Base-by-base conservation (phyloP, 2,113 vertebrate species). In the Psephotus haematonotus region DNA sequence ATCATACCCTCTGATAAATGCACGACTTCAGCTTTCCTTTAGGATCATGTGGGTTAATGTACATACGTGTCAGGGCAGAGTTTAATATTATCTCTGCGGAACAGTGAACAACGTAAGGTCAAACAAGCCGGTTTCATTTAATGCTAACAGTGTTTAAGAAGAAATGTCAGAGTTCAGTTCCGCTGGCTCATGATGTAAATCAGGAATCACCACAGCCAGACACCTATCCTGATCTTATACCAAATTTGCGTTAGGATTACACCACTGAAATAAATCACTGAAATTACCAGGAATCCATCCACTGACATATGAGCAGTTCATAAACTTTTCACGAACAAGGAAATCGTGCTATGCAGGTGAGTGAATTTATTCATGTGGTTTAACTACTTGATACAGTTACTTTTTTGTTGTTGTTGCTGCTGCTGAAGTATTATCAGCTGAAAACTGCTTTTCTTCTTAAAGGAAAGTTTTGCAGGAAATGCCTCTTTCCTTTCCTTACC, bases 111-210 rank as follows among this genome's bases (percentile, higher is more conserved):
- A 47, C 1, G 0, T 77, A 70, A 81, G 78, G 81, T 91, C 91
- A 91, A 85, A 89, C 63, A 89, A 91, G 62, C 25, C 6, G 0
- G 28, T 77, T 94, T 93, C 86, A 76, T 89, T 93, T 87, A 92
- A 84, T 80, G 67, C 59, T 76, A 72, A 82, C 49, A 50, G 55
- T 20, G 44, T 91, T 91, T 76, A 91, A 91, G 83, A 68, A 82
- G 77, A 89, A 95, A 91, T 96, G 81, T 93, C 92, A 91, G 88
- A 89, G 77, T 89, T 96, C 92, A 93, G 86, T 84, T 96, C 86
- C 1, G 0, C 69, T 74, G n/a, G 81, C 59, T 93, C 37, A 17
- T 41, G 53, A 67, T 80, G 67, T 89, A 96, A 91, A 95, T 93
- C 84, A 93, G 90, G 49, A 87, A 84, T 62, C 67, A 76, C 77